Percentiles rank a stretch among this genome's conserved stretches.
Evolutionary conservation across 2,888 invertebrate genomes (phyloP).

Genomic region (Onthophagus sagittarius): DNA sequence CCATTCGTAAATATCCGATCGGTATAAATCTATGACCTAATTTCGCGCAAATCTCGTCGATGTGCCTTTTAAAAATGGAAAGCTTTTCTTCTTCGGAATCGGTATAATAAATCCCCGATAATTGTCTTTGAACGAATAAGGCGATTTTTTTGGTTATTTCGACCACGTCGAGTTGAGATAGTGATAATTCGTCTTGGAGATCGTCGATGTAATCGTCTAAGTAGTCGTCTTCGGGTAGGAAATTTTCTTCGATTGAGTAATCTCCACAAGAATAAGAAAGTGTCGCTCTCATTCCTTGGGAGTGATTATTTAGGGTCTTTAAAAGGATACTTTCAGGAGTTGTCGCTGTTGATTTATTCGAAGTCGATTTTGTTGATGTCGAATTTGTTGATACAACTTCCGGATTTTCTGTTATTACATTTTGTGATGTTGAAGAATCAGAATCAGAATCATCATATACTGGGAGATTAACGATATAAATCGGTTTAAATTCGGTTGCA

Average conservation of each 20-base stretch:
- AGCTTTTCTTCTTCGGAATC: constrained; percentile 12
- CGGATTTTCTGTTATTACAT: neutral
- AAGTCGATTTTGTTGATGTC: neutral
- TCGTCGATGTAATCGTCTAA: constrained; percentile 15
- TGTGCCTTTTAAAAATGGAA: constrained; percentile 14
- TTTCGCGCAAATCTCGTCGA: constrained; percentile 12
- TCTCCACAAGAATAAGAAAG: neutral
- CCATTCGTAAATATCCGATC: constrained; percentile 50
- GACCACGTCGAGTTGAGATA: neutral
- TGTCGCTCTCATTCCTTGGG: constrained; percentile 1
- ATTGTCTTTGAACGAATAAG: constrained; percentile 16
- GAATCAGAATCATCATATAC: constrained; percentile 1
- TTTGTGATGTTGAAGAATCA: neutral
- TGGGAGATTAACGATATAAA: constrained; percentile 2
- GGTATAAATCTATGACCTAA: constrained; percentile 51
- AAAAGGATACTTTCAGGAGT: neutral
- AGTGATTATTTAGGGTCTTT: constrained; percentile 8
- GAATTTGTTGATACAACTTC: neutral
- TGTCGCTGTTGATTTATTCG: neutral
- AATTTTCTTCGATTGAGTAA: neutral
- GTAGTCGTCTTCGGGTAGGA: constrained; percentile 15
- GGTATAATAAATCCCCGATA: constrained; percentile 15
- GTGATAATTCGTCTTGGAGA: constrained; percentile 13
- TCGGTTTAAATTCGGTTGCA: neutral
- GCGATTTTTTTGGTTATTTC: constrained; percentile 13